A percentile compares a stretch with the other conserved stretches of the same genome.
Conservation (phyloP, 30 jellyfish, hydroid and myxozoan genomes). For the Catostylus mosaicus region DNA sequence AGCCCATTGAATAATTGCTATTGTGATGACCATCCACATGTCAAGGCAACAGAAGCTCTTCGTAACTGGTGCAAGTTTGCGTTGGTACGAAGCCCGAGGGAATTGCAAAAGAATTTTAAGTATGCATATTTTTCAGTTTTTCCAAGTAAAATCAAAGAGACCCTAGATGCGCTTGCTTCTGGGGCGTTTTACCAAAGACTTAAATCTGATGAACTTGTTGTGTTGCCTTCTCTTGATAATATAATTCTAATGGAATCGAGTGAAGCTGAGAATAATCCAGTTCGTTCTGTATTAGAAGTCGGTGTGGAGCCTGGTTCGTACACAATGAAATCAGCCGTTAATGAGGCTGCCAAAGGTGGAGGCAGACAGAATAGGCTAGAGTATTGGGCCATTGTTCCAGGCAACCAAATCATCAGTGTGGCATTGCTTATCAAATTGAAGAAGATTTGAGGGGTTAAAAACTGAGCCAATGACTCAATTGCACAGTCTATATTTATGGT, state of each 20-base stretch:
- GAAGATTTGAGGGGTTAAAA: background rate
- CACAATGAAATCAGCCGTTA: conserved; percentile 45
- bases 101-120: conserved; percentile 25
- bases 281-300: conserved; percentile 54
- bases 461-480: too few species aligned
- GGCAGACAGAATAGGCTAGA: conserved; percentile 31
- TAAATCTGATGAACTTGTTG: conserved; percentile 66
- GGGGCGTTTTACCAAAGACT: conserved; percentile 68
- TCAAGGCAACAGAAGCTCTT: conserved; percentile 18
- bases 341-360: conserved; percentile 39
- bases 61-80: conserved; percentile 71
- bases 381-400: conserved; percentile 62
- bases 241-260: conserved; percentile 50
- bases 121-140: conserved; percentile 61
- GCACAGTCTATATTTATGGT: too few species aligned
- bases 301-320: conserved; percentile 66
- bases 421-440: conserved; percentile 63
- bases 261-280: conserved; percentile 16
- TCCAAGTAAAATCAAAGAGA: conserved; percentile 59
- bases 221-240: conserved; percentile 40
- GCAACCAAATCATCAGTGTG: conserved; percentile 49
- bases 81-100: conserved; percentile 49
- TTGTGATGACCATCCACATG: conserved; percentile 41
- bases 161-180: conserved; percentile 69
- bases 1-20: conserved; percentile 48